These are phyloP conservation scores for silkworm (Bombyx mori) DNA, from an alignment of 1,140 invertebrate species.

Conservation along the genomic window ASM3026992v2 NC_085113.1:6107501-6108000, in stretches of 20 bases:
- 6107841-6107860: too few species aligned
- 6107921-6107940: too few species aligned
- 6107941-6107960: too few species aligned
- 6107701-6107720: constrained; percentile 73
- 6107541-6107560: constrained; percentile 42
- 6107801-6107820: too few species aligned
- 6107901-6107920: too few species aligned
- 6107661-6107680: constrained; percentile 76
- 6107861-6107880: too few species aligned
- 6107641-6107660: constrained; percentile 37
- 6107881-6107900: too few species aligned
- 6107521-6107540: constrained; percentile 37
- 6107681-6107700: constrained; percentile 72
- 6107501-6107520: constrained; percentile 34
- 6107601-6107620: constrained; percentile 38
- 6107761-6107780: background rate
- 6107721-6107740: constrained; percentile 53
- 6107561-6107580: constrained; percentile 35
- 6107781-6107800: too few species aligned
- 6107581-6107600: constrained; percentile 33
- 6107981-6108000: too few species aligned
- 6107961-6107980: too few species aligned
- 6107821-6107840: too few species aligned
- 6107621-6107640: constrained; percentile 67
- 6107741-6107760: background rate